These are phyloP conservation scores for Phalangium opilio DNA, from an alignment of 2,888 invertebrate species.

Conservation along the genomic window DNA sequence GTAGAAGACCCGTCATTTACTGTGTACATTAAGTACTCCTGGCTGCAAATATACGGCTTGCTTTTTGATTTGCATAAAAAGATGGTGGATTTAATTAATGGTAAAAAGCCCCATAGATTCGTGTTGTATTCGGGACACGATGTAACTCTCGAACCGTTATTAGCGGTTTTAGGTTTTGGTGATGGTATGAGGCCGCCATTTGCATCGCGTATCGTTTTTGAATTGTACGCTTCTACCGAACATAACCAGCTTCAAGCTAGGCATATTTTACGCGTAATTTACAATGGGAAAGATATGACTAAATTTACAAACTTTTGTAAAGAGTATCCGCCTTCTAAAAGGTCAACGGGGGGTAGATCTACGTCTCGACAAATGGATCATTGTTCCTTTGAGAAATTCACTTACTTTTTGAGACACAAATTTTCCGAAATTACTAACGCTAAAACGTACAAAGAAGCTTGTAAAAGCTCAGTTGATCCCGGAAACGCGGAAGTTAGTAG, in stretches of 20 bases:
- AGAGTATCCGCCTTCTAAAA: too few species aligned
- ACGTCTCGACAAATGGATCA: too few species aligned
- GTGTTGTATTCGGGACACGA: constrained; percentile 82
- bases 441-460: too few species aligned
- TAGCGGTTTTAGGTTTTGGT: constrained; percentile 57
- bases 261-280: constrained; percentile 64
- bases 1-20: constrained; percentile 27
- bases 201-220: constrained; percentile 71
- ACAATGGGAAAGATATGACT: constrained; percentile 64
- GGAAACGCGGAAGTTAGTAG: too few species aligned
- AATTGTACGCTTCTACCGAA: constrained; percentile 53
- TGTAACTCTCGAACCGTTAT: constrained; percentile 68
- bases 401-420: too few species aligned
- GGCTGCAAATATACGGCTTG: constrained; percentile 64
- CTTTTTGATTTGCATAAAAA: constrained; percentile 65
- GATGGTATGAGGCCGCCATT: constrained; percentile 53
- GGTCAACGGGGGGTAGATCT: too few species aligned
- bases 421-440: too few species aligned
- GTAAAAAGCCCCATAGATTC: constrained; percentile 45
- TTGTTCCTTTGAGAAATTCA: too few species aligned
- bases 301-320: neutral
- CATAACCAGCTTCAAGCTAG: constrained; percentile 30
- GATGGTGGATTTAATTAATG: constrained; percentile 44
- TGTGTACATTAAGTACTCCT: constrained; percentile 39
- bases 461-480: too few species aligned